These are phyloP conservation scores for Grallaria varia DNA, from an alignment of 2,113 vertebrate genomes.

Conservation along the genomic window DNA sequence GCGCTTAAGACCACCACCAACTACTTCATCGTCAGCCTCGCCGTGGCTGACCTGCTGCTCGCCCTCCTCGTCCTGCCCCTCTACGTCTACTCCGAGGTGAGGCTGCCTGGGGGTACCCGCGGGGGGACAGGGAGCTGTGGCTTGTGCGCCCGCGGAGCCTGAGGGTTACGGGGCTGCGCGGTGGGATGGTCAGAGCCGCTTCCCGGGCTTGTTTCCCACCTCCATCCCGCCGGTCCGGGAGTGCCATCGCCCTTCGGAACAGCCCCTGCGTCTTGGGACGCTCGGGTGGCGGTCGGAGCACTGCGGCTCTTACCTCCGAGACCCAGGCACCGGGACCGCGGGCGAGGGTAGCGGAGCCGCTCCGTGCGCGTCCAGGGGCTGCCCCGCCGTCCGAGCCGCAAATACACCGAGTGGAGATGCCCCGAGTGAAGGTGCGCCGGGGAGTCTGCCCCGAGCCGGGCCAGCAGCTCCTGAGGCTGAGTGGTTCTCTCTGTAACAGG, in stretches of 20 bases:
- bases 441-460: background rate
- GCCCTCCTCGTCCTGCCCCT: slow-evolving; percentile 91
- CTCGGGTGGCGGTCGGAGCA: background rate
- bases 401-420: background rate
- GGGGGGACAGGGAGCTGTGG: background rate
- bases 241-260: background rate
- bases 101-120: background rate
- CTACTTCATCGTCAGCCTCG: slow-evolving; percentile 93
- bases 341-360: background rate
- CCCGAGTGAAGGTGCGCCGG: accelerated
- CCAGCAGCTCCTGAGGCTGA: background rate
- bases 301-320: background rate
- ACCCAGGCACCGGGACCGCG: background rate
- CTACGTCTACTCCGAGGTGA: slow-evolving; percentile 92
- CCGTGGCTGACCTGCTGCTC: slow-evolving; percentile 87
- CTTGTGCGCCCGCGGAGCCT: background rate
- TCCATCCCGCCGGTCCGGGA: background rate
- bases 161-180: background rate
- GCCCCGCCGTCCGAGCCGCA: accelerated
- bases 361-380: background rate
- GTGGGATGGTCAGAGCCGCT: background rate
- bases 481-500: background rate
- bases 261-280: too few species aligned
- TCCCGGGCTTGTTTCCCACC: background rate
- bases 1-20: slow-evolving; percentile 92